phyloP scores from a whole-genome alignment of 2,113 vertebrate genomes.

The Sinocyclocheilus anshuiensis region DNA sequence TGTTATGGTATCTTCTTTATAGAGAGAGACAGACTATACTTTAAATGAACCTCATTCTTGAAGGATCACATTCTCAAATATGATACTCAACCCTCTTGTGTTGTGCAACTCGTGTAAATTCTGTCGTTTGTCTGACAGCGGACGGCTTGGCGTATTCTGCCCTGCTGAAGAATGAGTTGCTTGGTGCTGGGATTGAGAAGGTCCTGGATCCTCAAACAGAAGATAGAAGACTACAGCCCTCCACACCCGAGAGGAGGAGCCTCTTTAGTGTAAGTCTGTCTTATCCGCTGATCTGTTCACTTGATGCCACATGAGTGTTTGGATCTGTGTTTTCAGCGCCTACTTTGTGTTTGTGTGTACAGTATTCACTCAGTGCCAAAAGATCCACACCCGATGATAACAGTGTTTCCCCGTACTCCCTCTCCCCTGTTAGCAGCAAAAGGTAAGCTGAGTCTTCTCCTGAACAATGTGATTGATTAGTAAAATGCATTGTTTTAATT shows the following conservation, averaged over 20 bases:
- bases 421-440: slow-evolving; percentile 98
- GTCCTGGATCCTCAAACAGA: slow-evolving; percentile 97
- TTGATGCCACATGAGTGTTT: neutral
- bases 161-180: slow-evolving; percentile 94
- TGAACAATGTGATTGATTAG: neutral
- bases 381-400: slow-evolving; percentile 92
- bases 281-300: neutral
- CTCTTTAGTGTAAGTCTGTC: slow-evolving; percentile 86
- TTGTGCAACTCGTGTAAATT: too few species aligned
- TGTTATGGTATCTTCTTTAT: neutral
- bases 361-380: slow-evolving; percentile 95
- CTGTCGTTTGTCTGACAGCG: slow-evolving; percentile 53
- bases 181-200: slow-evolving; percentile 96
- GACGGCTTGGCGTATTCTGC: slow-evolving; percentile 96
- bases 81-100: neutral
- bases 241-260: slow-evolving; percentile 91
- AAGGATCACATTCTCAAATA: neutral
- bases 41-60: neutral
- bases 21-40: neutral
- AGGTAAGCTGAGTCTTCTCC: slow-evolving; percentile 76
- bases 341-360: slow-evolving; percentile 39
- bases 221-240: slow-evolving; percentile 90
- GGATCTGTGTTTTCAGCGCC: neutral
- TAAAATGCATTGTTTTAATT: neutral
- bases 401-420: slow-evolving; percentile 92